Evolutionary conservation across 1,140 invertebrate species (phyloP).

Genomic region (Cepaea nemoralis): DNA sequence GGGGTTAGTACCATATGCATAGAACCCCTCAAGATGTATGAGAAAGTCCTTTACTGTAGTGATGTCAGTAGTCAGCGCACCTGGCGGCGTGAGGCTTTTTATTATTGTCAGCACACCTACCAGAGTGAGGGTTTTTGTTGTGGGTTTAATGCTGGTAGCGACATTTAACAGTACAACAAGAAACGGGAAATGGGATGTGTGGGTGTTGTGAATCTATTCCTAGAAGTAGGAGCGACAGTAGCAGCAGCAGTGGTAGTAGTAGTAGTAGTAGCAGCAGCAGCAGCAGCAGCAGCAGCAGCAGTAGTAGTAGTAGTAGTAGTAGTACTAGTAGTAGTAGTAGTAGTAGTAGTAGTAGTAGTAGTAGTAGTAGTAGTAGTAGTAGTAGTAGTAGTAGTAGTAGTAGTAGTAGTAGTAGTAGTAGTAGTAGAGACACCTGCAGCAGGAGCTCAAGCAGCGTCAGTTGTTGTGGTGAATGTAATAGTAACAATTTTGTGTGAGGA

Average conservation of each 20-base stretch:
- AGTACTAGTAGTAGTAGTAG: constrained; percentile 6
- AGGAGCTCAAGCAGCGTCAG: background rate
- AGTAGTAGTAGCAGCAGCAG: background rate
- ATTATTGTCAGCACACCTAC: no score
- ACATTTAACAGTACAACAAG: background rate
- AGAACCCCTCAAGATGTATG: no score
- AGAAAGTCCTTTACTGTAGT: no score
- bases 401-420: constrained; percentile 7
- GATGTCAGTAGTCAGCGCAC: no score
- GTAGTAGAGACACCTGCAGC: background rate
- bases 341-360: background rate
- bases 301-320: constrained; percentile 1
- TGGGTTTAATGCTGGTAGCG: background rate
- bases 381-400: constrained; percentile 15
- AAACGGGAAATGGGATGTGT: background rate
- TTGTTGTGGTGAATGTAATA: background rate
- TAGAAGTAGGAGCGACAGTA: background rate
- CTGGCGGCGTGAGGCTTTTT: no score
- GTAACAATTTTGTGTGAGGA: no score
- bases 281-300: background rate
- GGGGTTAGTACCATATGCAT: no score
- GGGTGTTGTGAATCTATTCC: background rate
- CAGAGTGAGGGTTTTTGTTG: no score
- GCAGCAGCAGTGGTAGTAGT: background rate
- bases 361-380: background rate